Percentiles rank a stretch among this genome's conserved stretches.
phyloP scores from a whole-genome alignment of 2,113 vertebrate species.

The mouse (Mus musculus) region DNA sequence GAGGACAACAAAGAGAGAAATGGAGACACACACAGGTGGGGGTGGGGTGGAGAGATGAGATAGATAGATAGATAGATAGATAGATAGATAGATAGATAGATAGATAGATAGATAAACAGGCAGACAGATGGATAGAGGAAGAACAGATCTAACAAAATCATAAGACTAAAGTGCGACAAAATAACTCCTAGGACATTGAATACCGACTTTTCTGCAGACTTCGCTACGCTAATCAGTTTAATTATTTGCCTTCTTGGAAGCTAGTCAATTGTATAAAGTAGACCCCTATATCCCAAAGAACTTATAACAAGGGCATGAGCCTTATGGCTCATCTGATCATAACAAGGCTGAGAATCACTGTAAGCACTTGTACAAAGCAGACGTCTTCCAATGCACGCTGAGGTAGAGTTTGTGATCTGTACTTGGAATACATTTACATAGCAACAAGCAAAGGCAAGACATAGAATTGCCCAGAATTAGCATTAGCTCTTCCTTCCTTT shows the following conservation, averaged over 20 bases:
- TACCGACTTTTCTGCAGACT: background rate
- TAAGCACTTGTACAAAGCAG: background rate
- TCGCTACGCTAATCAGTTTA: background rate
- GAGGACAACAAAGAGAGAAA: background rate
- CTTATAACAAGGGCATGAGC: background rate
- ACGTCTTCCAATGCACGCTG: background rate
- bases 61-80: background rate
- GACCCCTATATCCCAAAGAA: background rate
- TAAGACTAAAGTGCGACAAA: background rate
- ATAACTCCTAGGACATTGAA: background rate
- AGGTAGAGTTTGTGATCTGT: background rate
- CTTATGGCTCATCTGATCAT: background rate
- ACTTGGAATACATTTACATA: background rate
- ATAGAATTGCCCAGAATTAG: background rate
- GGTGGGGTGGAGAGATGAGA: background rate
- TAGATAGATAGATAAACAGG: background rate
- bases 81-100: too few relatives aligned
- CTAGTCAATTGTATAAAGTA: background rate
- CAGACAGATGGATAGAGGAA: background rate
- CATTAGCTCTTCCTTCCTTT: background rate
- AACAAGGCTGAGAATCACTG: background rate
- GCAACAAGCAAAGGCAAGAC: background rate
- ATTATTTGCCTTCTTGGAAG: constrained; percentile 21
- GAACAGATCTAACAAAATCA: background rate
- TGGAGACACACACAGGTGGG: background rate